Evolutionary conservation across 1,140 invertebrate species (phyloP), one percentile per base, ranked within the genome.

Genomic region (Penaeus vannamei): DNA sequence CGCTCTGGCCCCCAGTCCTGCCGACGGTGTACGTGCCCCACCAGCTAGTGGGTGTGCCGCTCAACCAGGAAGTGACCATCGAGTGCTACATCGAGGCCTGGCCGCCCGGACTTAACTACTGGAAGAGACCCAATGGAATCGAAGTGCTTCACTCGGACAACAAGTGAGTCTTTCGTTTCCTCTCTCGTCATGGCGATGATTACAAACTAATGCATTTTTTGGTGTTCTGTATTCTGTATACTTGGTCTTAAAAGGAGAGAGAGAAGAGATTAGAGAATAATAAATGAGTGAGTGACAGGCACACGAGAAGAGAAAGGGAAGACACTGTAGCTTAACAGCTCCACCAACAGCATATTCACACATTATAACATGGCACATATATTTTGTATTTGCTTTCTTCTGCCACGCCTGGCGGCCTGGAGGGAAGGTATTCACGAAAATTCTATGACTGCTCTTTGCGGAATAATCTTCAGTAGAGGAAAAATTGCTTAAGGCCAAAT

Each of bases 41-140:
- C 94, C 97, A 97, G 94, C 94, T 98, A 92, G 96, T 98, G 59
- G 96, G 96, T 22, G 97, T 97, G 69, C 97, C 96, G 46, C 93
- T 97, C 81, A 96, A 96, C 77, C 97, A 96, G 89, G 96, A 97
- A 93, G 96, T 98, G 85, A 96, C 95, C 23, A 94, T 98, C 81
- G 97, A 98, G 93, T 98, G 97, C 93, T 95, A 96, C 92, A 96
- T 98, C 36, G 97, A 98, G 92, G 97, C 97, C 19, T 98, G 95
- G 87, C 97, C 97, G 5, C 96, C 96, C 14, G 97, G 97, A 19
- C 93, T 98, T 97, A 97, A 95, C 84, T 89, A 92, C 85, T 90
- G 88, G 90, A 89, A 91, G 85, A 66, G 91, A 59, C 89, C 89
- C 5, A 90, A 89, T 59, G 88, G 88, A 22, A 84, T 90, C 29